Percentiles rank a stretch among this genome's conserved stretches.
phyloP scores from a whole-genome alignment of 2,888 invertebrate genomes.

The Pilophorus perplexus region DNA sequence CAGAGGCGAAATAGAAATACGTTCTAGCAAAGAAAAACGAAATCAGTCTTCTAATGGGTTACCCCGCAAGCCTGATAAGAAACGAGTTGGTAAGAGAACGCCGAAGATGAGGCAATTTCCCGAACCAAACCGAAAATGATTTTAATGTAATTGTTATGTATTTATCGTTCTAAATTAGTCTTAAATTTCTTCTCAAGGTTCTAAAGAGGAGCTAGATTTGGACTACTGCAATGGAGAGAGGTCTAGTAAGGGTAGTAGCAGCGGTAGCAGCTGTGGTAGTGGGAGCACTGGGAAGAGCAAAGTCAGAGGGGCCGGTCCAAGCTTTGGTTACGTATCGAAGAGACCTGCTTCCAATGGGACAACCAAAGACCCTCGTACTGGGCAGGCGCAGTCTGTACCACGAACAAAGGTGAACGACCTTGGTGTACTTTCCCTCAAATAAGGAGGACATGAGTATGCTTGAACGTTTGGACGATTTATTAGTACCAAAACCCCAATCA shows the following conservation, averaged over 20 bases:
- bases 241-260: constrained; percentile 50
- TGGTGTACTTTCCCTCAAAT: too few relatives aligned
- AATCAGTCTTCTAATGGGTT: constrained; percentile 44
- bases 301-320: constrained; percentile 70
- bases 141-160: not conserved
- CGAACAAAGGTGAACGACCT: constrained; percentile 69
- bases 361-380: constrained; percentile 59
- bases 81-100: constrained; percentile 43
- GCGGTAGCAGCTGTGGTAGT: constrained; percentile 50
- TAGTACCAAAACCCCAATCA: too few relatives aligned
- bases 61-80: constrained; percentile 47
- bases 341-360: constrained; percentile 58
- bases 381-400: constrained; percentile 81
- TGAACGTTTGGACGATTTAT: too few relatives aligned
- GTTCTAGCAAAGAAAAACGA: constrained; percentile 44
- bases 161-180: not conserved
- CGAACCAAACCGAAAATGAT: not conserved
- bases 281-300: constrained; percentile 57
- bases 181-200: constrained; percentile 46
- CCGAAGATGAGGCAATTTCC: too few relatives aligned
- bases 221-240: constrained; percentile 49
- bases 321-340: constrained; percentile 76
- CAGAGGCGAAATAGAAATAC: constrained; percentile 52
- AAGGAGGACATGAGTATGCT: too few relatives aligned
- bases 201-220: constrained; percentile 49